Evolutionary conservation across 30 jellyfish, hydroid and myxozoan species (phyloP).

Genomic region (Rhopilema esculentum): DNA sequence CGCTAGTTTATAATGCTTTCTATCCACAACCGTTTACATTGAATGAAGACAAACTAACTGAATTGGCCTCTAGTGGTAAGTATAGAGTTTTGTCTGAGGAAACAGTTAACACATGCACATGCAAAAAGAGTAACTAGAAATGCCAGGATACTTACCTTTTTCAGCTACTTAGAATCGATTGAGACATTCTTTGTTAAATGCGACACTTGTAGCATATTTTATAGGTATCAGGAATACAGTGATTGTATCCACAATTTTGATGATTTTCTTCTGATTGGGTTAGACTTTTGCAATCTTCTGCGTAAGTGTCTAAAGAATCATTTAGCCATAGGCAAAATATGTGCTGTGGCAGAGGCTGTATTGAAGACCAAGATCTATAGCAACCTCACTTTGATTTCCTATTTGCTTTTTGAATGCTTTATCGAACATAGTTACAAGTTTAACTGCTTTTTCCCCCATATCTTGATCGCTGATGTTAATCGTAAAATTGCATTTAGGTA

Average conservation of each 20-base stretch:
- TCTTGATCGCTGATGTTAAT: conserved; percentile 67
- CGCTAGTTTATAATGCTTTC: conserved; percentile 16
- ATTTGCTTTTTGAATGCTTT: conserved; percentile 40
- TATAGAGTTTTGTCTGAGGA: conserved; percentile 21
- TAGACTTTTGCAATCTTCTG: conserved; percentile 46
- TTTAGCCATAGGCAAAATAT: conserved; percentile 44
- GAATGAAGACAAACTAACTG: not conserved
- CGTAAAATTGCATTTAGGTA: conserved; percentile 62
- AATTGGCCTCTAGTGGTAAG: conserved; percentile 8
- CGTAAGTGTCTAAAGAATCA: conserved; percentile 35
- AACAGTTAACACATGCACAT: conserved; percentile 22
- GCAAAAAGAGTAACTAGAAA: not conserved
- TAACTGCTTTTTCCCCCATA: conserved; percentile 48
- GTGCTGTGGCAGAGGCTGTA: not conserved
- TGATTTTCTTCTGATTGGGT: conserved; percentile 46
- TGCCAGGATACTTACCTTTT: not conserved
- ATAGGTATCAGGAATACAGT: conserved; percentile 66
- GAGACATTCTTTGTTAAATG: conserved; percentile 47
- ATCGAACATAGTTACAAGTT: conserved; percentile 28
- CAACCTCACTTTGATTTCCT: not conserved
- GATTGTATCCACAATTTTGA: conserved; percentile 68
- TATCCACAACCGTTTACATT: conserved; percentile 1
- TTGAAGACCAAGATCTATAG: not conserved
- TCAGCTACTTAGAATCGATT: conserved; percentile 12
- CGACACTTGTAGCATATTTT: conserved; percentile 33